Percentiles rank a stretch among this genome's conserved stretches.
These are phyloP conservation scores for Liposcelis brunnea DNA, from an alignment of 2,888 invertebrate species.

Conservation along the genomic window DNA sequence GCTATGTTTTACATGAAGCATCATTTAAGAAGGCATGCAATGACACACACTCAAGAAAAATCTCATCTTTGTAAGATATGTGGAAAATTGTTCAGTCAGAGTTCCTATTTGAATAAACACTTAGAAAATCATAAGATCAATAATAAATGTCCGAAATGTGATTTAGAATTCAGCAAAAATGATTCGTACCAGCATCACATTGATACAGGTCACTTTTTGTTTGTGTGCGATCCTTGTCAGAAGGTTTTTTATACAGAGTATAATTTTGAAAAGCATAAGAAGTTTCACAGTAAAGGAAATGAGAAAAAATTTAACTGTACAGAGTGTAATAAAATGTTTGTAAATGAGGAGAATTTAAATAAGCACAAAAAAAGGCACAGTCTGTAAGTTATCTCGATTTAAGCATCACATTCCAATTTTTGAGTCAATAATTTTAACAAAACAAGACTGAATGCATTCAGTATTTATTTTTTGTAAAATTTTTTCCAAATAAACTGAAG, in stretches of 20 bases:
- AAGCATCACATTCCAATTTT: no score
- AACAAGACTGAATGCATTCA: no score
- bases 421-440: no score
- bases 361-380: no score
- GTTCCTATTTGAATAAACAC: not conserved
- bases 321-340: no score
- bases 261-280: not conserved
- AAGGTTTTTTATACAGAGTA: not conserved
- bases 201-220: slow-evolving; percentile 2
- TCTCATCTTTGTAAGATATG: not conserved
- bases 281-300: not conserved
- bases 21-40: not conserved
- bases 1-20: slow-evolving; percentile 1
- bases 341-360: no score
- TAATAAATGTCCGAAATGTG: not conserved
- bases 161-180: not conserved
- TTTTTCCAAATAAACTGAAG: not conserved
- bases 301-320: no score
- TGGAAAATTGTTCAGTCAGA: not conserved
- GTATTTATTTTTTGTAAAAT: not conserved
- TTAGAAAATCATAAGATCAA: not conserved
- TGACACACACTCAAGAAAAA: not conserved
- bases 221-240: slow-evolving; percentile 5
- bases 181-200: slow-evolving; percentile 1
- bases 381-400: no score